These are phyloP conservation scores for Tridacna gigas DNA, from an alignment of 2,888 invertebrate species.

Conservation along the genomic window DNA sequence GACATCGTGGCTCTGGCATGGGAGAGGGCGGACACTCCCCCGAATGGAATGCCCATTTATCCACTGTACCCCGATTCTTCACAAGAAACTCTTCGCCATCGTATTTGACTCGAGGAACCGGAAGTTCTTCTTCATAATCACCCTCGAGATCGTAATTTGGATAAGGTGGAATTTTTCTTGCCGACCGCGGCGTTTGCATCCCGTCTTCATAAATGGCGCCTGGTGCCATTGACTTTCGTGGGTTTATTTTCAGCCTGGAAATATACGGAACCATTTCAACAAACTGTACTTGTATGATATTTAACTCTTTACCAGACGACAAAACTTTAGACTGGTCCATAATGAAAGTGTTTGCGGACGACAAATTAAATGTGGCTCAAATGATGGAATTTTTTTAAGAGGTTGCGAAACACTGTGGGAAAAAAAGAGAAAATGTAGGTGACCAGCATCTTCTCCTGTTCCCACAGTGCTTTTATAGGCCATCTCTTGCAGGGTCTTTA, in stretches of 20 bases:
- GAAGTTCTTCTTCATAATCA: conserved; percentile 49
- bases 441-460: too few relatives aligned
- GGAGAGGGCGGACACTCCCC: conserved; percentile 51
- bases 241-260: conserved; percentile 2
- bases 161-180: conserved; percentile 63
- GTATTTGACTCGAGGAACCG: conserved; percentile 70
- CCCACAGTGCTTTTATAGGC: too few relatives aligned
- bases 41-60: conserved; percentile 65
- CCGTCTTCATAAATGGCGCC: conserved; percentile 30
- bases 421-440: too few relatives aligned
- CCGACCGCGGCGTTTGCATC: conserved; percentile 23
- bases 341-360: too few relatives aligned
- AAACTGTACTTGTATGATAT: too few relatives aligned
- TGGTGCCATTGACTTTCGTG: conserved; percentile 36
- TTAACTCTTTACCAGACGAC: too few relatives aligned
- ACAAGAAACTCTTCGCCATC: conserved; percentile 67
- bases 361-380: too few relatives aligned
- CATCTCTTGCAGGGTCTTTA: too few relatives aligned
- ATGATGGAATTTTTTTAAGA: too few relatives aligned
- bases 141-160: conserved; percentile 68
- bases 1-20: conserved; percentile 70
- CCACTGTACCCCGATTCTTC: conserved; percentile 69
- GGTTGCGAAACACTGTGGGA: too few relatives aligned
- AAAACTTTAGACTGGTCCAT: too few relatives aligned
- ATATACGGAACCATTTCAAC: not conserved